Percentiles rank a stretch among this genome's conserved stretches.
These are phyloP conservation scores for Guaruba guarouba DNA, from an alignment of 2,113 vertebrate genomes.

Conservation along the genomic window DNA sequence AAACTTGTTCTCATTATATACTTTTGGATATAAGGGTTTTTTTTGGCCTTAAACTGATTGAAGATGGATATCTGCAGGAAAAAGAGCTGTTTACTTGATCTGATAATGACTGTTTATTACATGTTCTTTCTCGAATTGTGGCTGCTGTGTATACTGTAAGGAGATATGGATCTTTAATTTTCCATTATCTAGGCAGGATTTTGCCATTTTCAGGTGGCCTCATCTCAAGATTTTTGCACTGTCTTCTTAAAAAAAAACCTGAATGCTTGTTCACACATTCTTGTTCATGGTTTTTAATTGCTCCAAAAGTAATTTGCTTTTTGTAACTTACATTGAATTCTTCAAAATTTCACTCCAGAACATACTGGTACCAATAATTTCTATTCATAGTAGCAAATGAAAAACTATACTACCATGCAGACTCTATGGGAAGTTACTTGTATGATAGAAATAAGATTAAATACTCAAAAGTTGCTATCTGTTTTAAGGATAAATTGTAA, in stretches of 20 bases:
- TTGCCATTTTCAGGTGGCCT: background rate
- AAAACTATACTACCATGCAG: background rate
- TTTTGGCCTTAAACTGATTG: background rate
- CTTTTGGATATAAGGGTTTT: fast-evolving
- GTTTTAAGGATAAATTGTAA: background rate
- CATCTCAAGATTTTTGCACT: background rate
- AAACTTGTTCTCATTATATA: background rate
- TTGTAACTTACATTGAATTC: background rate
- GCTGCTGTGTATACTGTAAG: background rate
- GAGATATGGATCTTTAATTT: background rate
- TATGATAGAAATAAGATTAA: background rate
- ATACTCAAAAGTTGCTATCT: background rate
- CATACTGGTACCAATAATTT: background rate
- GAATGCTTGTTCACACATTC: background rate
- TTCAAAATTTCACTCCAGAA: background rate
- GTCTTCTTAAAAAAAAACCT: background rate
- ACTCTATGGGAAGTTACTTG: background rate
- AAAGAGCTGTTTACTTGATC: background rate
- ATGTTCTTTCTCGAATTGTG: background rate
- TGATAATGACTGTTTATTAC: background rate
- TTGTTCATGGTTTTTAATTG: background rate
- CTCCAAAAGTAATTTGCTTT: background rate
- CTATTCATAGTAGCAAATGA: background rate
- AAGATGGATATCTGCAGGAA: background rate
- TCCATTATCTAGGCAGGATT: background rate